Evolutionary conservation across 1,140 invertebrate genomes (phyloP).

Genomic region (Drosophila erecta): DNA sequence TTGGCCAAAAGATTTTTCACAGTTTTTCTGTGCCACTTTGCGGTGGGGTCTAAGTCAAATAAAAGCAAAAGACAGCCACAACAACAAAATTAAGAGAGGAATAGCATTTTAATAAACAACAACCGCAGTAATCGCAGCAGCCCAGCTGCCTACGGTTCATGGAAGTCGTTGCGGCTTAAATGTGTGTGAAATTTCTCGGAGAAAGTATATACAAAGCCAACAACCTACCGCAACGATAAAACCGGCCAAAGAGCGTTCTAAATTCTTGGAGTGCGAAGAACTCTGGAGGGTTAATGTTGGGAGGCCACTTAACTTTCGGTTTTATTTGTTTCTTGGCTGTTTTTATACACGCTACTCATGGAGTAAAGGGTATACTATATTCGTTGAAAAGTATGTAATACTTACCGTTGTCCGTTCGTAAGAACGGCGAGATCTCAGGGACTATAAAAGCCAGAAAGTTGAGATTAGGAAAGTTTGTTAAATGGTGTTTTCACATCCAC

Average conservation of each 20-base stretch:
- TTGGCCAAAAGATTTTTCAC: conserved; percentile 40
- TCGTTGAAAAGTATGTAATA: too few relatives aligned
- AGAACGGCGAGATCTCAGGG: too few relatives aligned
- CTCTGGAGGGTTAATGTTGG: conserved; percentile 42
- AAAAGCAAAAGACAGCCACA: conserved; percentile 32
- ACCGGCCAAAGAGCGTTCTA: conserved; percentile 17
- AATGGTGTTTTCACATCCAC: too few relatives aligned
- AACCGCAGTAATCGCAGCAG: conserved; percentile 34
- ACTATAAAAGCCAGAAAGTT: too few relatives aligned
- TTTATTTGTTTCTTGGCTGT: conserved; percentile 21
- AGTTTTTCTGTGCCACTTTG: conserved; percentile 68
- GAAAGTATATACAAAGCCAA: conserved; percentile 65
- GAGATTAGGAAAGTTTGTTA: too few relatives aligned
- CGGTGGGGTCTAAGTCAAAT: conserved; percentile 45
- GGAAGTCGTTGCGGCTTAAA: conserved; percentile 34
- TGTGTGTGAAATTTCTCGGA: conserved; percentile 69
- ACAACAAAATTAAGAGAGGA: conserved; percentile 53
- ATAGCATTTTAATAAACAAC: conserved; percentile 74
- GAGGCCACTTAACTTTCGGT: conserved; percentile 61
- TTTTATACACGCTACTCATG: too few relatives aligned
- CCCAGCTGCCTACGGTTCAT: conserved; percentile 24
- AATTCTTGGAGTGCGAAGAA: conserved; percentile 45
- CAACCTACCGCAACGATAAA: conserved; percentile 26
- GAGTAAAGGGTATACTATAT: too few relatives aligned
- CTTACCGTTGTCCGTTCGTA: too few relatives aligned